These are phyloP conservation scores for Drosophila athabasca DNA, from an alignment of 1,140 invertebrate species.

Conservation along the genomic window DNA sequence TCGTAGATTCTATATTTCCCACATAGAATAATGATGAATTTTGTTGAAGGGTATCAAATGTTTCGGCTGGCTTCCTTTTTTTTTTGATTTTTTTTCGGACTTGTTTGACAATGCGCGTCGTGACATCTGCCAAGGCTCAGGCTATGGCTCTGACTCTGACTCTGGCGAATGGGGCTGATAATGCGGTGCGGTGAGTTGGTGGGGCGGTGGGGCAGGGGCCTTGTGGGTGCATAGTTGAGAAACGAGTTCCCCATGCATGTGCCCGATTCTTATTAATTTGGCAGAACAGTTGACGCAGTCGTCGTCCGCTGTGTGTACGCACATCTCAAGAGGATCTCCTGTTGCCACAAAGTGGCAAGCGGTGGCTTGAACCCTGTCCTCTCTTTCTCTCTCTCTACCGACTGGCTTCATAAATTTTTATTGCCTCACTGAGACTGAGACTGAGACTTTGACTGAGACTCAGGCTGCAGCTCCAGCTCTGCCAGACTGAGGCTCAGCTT, in stretches of 20 bases:
- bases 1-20: too few species aligned
- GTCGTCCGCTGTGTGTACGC: conserved; percentile 17
- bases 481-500: not conserved
- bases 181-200: too few species aligned
- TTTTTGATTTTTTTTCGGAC: conserved; percentile 48
- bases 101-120: conserved; percentile 83
- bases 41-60: too few species aligned
- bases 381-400: too few species aligned
- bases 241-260: conserved; percentile 48
- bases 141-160: conserved; percentile 13
- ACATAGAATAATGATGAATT: too few species aligned
- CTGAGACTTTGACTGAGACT: not conserved
- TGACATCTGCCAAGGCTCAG: conserved; percentile 73
- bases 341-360: too few species aligned
- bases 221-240: conserved; percentile 30
- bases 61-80: conserved; percentile 33
- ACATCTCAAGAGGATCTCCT: conserved; percentile 3
- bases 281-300: conserved; percentile 28
- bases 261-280: conserved; percentile 54
- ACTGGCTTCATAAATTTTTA: conserved; percentile 61
- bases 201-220: not conserved
- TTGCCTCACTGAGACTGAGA: conserved; percentile 34
- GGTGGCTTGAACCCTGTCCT: conserved; percentile 16
- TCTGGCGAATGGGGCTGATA: not conserved
- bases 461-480: too few species aligned